Evolutionary conservation across 2,888 invertebrate species (phyloP).

Genomic region (Iselma pallidipennis): DNA sequence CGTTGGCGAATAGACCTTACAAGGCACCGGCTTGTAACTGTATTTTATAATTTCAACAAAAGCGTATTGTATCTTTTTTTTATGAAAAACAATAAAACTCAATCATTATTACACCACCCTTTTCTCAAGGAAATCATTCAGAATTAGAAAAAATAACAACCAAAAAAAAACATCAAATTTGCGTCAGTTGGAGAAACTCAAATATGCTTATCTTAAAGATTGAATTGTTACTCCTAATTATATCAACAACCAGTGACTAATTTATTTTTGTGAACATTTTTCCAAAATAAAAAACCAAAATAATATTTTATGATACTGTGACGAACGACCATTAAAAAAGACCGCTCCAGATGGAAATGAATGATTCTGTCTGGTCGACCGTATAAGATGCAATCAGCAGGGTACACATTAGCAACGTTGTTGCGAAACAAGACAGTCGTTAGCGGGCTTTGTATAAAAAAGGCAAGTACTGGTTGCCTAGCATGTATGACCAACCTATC

Average conservation of each 20-base stretch:
- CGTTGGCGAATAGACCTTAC: conserved; percentile 31
- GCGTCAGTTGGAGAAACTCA: too few species aligned
- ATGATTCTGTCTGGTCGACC: conserved; percentile 18
- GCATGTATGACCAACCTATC: conserved; percentile 25
- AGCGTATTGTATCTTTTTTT: conserved; percentile 3
- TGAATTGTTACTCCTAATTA: too few species aligned
- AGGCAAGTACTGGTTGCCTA: conserved; percentile 7
- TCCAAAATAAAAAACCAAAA: too few species aligned
- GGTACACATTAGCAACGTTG: conserved; percentile 28
- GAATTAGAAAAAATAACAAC: too few species aligned
- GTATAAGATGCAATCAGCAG: conserved; percentile 22
- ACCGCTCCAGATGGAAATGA: conserved; percentile 26
- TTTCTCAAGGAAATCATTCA: too few species aligned
- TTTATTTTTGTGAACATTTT: too few species aligned
- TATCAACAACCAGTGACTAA: too few species aligned
- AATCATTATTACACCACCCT: too few species aligned
- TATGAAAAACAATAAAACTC: too few species aligned
- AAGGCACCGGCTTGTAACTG: conserved; percentile 31
- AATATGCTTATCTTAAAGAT: too few species aligned
- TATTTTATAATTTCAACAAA: conserved; percentile 21
- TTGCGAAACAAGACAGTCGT: conserved; percentile 28
- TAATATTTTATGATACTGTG: background rate
- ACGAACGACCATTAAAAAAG: conserved; percentile 15
- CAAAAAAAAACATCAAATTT: too few species aligned
- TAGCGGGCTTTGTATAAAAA: conserved; percentile 25